Conservation (phyloP, 2,888 invertebrate genomes). For the Meliscaeva auricollis region DNA sequence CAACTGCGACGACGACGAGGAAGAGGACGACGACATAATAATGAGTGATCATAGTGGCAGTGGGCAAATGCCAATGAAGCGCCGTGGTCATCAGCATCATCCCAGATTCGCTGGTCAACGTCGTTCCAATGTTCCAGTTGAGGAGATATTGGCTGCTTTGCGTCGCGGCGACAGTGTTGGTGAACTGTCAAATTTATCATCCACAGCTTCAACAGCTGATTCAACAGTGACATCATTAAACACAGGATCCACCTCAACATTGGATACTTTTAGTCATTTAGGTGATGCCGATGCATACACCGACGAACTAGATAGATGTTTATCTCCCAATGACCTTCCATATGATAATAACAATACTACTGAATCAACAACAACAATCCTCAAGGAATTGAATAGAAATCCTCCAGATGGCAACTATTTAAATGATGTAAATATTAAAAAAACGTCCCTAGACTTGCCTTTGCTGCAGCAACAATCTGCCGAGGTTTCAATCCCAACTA, state of each 20-base stretch:
- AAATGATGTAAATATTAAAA: constrained; percentile 75
- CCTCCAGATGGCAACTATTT: constrained; percentile 62
- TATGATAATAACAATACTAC: constrained; percentile 29
- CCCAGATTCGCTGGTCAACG: constrained; percentile 88
- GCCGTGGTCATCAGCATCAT: constrained; percentile 91
- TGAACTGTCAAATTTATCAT: constrained; percentile 80
- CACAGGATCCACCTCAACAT: constrained; percentile 73
- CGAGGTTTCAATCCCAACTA: constrained; percentile 76
- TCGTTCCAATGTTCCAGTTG: constrained; percentile 85
- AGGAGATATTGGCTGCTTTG: constrained; percentile 83
- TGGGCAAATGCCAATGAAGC: constrained; percentile 82
- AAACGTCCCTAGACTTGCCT: constrained; percentile 80
- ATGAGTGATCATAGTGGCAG: constrained; percentile 79
- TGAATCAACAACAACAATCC: constrained; percentile 29
- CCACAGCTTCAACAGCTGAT: constrained; percentile 71
- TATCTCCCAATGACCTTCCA: constrained; percentile 66
- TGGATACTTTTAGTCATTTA: constrained; percentile 61
- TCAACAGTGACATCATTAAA: constrained; percentile 69
- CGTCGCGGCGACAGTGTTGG: constrained; percentile 82
- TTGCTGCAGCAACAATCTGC: constrained; percentile 80
- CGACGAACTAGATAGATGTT: constrained; percentile 56
- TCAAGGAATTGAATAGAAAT: constrained; percentile 64
- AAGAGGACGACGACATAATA: constrained; percentile 44
- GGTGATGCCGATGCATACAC: constrained; percentile 50
- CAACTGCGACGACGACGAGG: constrained; percentile 42